These are phyloP conservation scores for Erebia ligea DNA, from an alignment of 2,888 invertebrate species.

Conservation along the genomic window DNA sequence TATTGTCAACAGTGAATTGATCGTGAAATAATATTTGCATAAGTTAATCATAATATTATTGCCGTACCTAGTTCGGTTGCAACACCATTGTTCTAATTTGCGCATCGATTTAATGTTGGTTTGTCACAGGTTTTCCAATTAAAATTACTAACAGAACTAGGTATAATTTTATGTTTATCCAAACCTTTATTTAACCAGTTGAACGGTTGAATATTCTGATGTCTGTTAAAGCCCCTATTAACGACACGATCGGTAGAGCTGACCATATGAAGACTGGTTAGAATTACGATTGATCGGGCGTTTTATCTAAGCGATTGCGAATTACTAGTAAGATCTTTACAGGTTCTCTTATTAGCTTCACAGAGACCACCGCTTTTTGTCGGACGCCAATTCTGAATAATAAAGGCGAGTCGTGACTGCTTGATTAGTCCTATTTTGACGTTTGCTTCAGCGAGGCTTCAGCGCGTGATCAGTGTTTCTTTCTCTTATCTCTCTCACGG, in stretches of 20 bases:
- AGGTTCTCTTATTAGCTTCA: neutral
- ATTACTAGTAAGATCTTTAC: constrained; percentile 1
- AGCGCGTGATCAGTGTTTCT: too few relatives aligned
- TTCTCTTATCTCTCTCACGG: too few relatives aligned
- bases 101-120: constrained; percentile 31
- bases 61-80: constrained; percentile 45
- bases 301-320: neutral
- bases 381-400: too few relatives aligned
- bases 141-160: neutral
- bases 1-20: constrained; percentile 57
- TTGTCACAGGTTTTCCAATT: constrained; percentile 24
- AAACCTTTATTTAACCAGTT: neutral
- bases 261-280: too few relatives aligned
- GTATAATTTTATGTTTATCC: neutral
- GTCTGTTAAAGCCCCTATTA: too few relatives aligned
- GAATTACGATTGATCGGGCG: too few relatives aligned
- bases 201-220: neutral
- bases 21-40: constrained; percentile 66
- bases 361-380: too few relatives aligned
- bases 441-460: too few relatives aligned
- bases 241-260: too few relatives aligned
- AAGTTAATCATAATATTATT: constrained; percentile 64
- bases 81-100: constrained; percentile 48
- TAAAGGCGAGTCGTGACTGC: too few relatives aligned
- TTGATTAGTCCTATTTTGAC: too few relatives aligned